phyloP scores from a whole-genome alignment of 2,888 invertebrate species.

The Kuschelorhynchus macadamiae region DNA sequence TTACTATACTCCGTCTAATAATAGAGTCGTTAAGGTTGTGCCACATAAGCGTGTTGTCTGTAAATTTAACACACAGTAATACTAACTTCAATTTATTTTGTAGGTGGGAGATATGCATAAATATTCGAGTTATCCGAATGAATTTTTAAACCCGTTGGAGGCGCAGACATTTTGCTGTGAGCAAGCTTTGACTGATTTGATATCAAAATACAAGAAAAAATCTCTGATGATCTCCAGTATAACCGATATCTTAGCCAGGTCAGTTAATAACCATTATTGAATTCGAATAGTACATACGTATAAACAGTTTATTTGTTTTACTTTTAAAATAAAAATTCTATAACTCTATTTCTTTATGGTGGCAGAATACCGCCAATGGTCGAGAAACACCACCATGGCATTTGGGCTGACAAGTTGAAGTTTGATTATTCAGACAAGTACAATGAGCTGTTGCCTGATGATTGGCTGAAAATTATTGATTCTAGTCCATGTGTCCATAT shows the following conservation, averaged over 20 bases:
- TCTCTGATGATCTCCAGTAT: slow-evolving; percentile 59
- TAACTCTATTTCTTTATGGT: too few relatives aligned
- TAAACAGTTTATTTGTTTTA: too few relatives aligned
- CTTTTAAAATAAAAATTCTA: too few relatives aligned
- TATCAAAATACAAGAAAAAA: slow-evolving; percentile 59
- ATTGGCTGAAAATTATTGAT: slow-evolving; percentile 78
- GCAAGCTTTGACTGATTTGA: slow-evolving; percentile 65
- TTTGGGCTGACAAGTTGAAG: slow-evolving; percentile 69
- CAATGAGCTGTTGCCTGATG: slow-evolving; percentile 77
- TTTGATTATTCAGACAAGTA: slow-evolving; percentile 73
- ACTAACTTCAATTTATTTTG: slow-evolving; percentile 42
- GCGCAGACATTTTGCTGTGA: slow-evolving; percentile 68
- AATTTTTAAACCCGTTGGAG: slow-evolving; percentile 63
- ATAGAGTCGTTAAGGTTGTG: too few relatives aligned
- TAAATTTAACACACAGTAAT: too few relatives aligned
- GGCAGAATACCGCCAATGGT: slow-evolving; percentile 67
- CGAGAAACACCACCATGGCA: slow-evolving; percentile 67
- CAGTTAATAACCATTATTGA: too few relatives aligned
- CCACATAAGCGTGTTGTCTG: too few relatives aligned
- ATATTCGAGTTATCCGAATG: slow-evolving; percentile 69
- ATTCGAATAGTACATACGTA: too few relatives aligned
- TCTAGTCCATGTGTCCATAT: slow-evolving; percentile 72
- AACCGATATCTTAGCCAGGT: slow-evolving; percentile 58
- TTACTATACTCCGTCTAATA: too few relatives aligned
- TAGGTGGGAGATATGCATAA: slow-evolving; percentile 62